phyloP scores from a whole-genome alignment of 2,888 invertebrate genomes.

The Adelognathus sp. region DNA sequence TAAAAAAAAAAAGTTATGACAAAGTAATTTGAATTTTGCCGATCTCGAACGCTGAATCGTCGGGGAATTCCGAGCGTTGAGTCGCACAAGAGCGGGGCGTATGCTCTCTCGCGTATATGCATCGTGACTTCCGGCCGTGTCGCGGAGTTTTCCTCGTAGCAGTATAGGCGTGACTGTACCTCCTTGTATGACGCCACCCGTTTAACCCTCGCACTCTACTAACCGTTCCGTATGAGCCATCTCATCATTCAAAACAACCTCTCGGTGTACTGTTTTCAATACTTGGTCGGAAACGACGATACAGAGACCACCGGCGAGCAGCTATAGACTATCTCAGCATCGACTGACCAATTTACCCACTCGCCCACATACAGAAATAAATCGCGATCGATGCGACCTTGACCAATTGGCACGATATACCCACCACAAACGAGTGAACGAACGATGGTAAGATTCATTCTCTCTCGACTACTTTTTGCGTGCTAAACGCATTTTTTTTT shows the following conservation, averaged over 20 bases:
- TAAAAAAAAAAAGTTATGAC: slow-evolving; percentile 37
- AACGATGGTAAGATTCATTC: background rate
- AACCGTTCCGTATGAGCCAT: slow-evolving; percentile 24
- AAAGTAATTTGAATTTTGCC: background rate
- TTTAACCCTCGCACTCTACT: background rate
- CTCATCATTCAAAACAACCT: background rate
- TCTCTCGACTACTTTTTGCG: no score
- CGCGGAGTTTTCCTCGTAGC: background rate
- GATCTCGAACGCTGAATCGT: background rate
- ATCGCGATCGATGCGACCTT: slow-evolving; percentile 14
- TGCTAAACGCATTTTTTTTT: no score
- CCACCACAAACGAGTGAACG: background rate
- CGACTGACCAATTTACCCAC: slow-evolving; percentile 18
- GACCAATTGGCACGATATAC: slow-evolving; percentile 16
- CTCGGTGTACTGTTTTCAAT: no score
- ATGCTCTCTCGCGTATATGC: background rate
- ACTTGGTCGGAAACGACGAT: no score
- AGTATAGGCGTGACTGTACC: background rate
- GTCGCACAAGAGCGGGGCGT: background rate
- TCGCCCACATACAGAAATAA: slow-evolving; percentile 18
- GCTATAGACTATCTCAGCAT: no score
- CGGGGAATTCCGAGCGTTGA: background rate
- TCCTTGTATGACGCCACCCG: background rate
- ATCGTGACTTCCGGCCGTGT: background rate
- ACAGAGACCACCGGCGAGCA: no score